Evolutionary conservation across 1,140 invertebrate species (phyloP).

Genomic region (Sitodiplosis mosellana): DNA sequence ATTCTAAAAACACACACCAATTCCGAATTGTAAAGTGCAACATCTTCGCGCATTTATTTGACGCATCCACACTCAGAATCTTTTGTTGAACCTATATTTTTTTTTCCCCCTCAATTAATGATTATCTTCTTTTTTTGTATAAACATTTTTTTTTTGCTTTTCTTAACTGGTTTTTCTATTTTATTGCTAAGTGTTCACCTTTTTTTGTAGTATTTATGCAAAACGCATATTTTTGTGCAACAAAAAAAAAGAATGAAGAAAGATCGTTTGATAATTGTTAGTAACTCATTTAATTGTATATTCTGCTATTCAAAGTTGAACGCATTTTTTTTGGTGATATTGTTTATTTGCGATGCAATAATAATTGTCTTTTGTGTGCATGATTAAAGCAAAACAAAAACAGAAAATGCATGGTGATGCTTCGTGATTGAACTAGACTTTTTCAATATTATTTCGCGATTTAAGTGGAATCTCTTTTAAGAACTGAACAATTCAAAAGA

Average conservation of each 20-base stretch:
- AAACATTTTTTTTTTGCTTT: not conserved
- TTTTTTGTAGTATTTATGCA: conserved; percentile 1
- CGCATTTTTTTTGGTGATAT: too few relatives aligned
- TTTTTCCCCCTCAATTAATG: not conserved
- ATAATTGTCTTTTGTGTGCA: not conserved
- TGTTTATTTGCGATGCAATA: too few relatives aligned
- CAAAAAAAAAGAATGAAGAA: too few relatives aligned
- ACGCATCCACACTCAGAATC: not conserved
- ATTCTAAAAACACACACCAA: too few relatives aligned
- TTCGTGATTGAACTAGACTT: not conserved
- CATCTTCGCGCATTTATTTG: not conserved
- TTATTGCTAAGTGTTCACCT: conserved; percentile 2
- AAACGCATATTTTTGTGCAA: not conserved
- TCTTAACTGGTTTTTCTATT: too few relatives aligned
- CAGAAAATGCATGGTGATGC: too few relatives aligned
- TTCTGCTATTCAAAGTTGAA: too few relatives aligned
- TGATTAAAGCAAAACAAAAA: too few relatives aligned
- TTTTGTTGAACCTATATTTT: not conserved
- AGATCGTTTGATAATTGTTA: too few relatives aligned
- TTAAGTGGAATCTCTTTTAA: not conserved
- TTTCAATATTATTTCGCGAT: not conserved
- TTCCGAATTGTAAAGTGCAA: not conserved
- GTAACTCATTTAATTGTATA: too few relatives aligned
- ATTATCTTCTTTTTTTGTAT: not conserved
- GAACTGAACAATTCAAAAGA: not conserved